These are phyloP conservation scores for Lasiommata megera DNA, from an alignment of 2,888 invertebrate genomes.

Conservation along the genomic window DNA sequence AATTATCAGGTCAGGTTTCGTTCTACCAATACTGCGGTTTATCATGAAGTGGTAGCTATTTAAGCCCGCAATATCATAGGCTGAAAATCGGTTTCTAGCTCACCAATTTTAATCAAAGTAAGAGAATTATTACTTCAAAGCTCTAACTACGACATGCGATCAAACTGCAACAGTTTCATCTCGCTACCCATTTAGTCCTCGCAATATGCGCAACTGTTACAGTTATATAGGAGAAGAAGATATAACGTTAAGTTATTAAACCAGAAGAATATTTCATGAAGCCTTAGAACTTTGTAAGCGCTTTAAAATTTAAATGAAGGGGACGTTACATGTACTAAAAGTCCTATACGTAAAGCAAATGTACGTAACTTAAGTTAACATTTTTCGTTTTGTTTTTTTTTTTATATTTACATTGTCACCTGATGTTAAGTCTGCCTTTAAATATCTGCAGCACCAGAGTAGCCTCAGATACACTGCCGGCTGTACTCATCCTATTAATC, in stretches of 20 bases:
- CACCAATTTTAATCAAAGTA: not conserved
- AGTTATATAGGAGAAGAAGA: not conserved
- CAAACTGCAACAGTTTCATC: not conserved
- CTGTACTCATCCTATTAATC: too few relatives aligned
- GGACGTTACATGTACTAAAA: not conserved
- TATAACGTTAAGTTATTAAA: not conserved
- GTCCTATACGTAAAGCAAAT: not conserved
- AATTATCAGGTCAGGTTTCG: too few relatives aligned
- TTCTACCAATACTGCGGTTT: too few relatives aligned
- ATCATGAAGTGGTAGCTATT: too few relatives aligned
- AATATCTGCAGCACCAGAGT: too few relatives aligned
- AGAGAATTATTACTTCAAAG: not conserved
- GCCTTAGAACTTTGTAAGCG: not conserved
- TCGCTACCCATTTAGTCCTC: not conserved
- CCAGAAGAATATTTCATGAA: not conserved
- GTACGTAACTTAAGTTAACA: not conserved
- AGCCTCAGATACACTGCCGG: too few relatives aligned
- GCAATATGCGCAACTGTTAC: too few relatives aligned
- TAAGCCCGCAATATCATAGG: too few relatives aligned
- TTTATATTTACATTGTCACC: too few relatives aligned
- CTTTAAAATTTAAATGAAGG: conserved; percentile 2
- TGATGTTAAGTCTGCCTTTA: too few relatives aligned
- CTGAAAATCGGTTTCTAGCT: not conserved
- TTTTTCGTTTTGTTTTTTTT: not conserved
- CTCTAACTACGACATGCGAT: not conserved